These are phyloP conservation scores for Sebastes taczanowskii DNA, from an alignment of 2,797 vertebrate genomes.

Conservation along the genomic window DNA sequence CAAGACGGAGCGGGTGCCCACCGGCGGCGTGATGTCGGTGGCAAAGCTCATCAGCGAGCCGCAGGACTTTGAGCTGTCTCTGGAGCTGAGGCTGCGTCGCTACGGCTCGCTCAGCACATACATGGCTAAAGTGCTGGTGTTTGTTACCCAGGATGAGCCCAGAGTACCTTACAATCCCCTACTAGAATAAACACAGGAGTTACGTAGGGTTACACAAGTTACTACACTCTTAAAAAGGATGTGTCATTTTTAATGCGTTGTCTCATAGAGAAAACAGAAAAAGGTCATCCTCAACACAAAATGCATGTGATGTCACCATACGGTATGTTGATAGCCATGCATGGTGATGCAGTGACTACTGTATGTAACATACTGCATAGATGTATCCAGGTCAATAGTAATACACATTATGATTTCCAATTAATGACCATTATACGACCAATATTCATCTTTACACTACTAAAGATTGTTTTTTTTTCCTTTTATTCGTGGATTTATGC, in stretches of 20 bases:
- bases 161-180: conserved; percentile 60
- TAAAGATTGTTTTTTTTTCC: neutral
- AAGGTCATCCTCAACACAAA: neutral
- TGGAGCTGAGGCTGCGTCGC: conserved; percentile 91
- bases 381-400: neutral
- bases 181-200: conserved; percentile 53
- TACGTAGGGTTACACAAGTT: neutral
- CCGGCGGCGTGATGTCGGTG: conserved; percentile 90
- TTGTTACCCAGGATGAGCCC: conserved; percentile 89
- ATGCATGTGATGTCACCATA: neutral
- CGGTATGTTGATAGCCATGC: neutral
- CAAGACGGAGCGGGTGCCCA: conserved; percentile 83
- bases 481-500: neutral
- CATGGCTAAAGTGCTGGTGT: conserved; percentile 91
- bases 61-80: conserved; percentile 90
- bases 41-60: conserved; percentile 85
- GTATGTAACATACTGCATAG: neutral
- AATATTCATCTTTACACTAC: neutral
- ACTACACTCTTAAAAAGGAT: conserved; percentile 28
- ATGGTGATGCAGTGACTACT: neutral
- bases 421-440: neutral
- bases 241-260: conserved; percentile 22
- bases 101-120: conserved; percentile 87
- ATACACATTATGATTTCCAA: neutral
- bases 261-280: neutral